phyloP scores from a whole-genome alignment of 2,113 vertebrate species.

The Mungos mungo region DNA sequence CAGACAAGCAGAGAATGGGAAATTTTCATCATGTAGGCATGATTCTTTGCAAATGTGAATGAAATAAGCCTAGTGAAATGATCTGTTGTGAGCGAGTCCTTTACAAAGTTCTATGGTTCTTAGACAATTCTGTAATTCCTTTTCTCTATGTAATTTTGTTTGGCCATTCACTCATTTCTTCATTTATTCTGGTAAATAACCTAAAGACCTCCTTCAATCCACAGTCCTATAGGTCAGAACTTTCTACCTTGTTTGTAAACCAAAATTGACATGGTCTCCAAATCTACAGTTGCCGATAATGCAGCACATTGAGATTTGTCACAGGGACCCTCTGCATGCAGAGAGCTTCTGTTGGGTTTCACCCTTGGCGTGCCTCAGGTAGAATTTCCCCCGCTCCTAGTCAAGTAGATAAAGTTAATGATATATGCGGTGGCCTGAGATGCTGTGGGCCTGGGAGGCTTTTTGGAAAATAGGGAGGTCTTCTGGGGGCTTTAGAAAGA shows the following conservation, averaged over 20 bases:
- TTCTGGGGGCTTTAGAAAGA: neutral
- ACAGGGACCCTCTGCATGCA: fast-evolving
- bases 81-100: neutral
- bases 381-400: neutral
- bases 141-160: neutral
- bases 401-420: neutral
- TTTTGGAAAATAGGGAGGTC: neutral
- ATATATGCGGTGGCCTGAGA: neutral
- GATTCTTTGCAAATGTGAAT: neutral
- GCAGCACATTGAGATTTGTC: neutral
- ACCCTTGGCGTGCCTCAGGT: neutral
- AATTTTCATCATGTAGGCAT: neutral
- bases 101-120: neutral
- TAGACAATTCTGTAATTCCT: neutral
- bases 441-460: neutral
- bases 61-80: neutral
- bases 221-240: neutral
- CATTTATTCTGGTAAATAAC: neutral
- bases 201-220: neutral
- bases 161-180: neutral
- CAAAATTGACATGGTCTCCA: neutral
- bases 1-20: neutral
- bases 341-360: neutral
- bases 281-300: neutral
- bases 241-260: neutral